Base-by-base conservation (phyloP, 2,113 vertebrate genomes). In the Entelurus aequoreus region DNA sequence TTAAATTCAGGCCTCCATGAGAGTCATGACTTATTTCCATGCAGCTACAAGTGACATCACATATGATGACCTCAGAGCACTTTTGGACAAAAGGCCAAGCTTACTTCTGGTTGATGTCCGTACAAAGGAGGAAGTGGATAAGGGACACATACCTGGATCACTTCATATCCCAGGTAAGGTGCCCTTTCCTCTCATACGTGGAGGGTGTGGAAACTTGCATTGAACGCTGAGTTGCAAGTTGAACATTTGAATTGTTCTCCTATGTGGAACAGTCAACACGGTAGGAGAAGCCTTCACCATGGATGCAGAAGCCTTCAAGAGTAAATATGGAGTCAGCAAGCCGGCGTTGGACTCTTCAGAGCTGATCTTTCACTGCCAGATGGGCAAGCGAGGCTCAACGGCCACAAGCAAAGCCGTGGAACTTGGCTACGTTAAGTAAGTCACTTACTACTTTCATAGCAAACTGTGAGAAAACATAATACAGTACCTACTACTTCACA, bases 341-440 rank as follows among this genome's bases (percentile, higher is more conserved):
- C 93, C 91, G 0, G 60, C 46, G 8, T 8, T 65, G 52, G 89
- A 92, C 10, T 72, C 87, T 2, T 66, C 86, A n/a, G 80, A 91
- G 36, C 71, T 94, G 52, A 62, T 93, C 61, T 92, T 94, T 80
- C 87, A 93, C 77, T 93, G 93, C 66, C 91, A 91, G 44, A 48
- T 89, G 47, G 92, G 93, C 59, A 78, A 11, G 8, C 77, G 91
- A 62, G 91, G 89, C 10, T 65, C 0, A n/a, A 35, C 5, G 15
- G 93, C 92, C 53, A 88, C 86, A 1, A 53, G 75, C n/a, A 86
- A 85, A 3, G 92, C 91, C 50, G 56, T 6, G 2, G 2, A 66
- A 13, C 83, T 91, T 0, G 93, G 93, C 54, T 93, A 87, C 11
- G 19, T 62, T 11, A 87, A 81, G 91, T 92, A 86, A 69, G 76